A percentile compares a stretch with the other conserved stretches of the same genome.
Conservation (phyloP, 2,888 invertebrate genomes). For the Tipula confusa region DNA sequence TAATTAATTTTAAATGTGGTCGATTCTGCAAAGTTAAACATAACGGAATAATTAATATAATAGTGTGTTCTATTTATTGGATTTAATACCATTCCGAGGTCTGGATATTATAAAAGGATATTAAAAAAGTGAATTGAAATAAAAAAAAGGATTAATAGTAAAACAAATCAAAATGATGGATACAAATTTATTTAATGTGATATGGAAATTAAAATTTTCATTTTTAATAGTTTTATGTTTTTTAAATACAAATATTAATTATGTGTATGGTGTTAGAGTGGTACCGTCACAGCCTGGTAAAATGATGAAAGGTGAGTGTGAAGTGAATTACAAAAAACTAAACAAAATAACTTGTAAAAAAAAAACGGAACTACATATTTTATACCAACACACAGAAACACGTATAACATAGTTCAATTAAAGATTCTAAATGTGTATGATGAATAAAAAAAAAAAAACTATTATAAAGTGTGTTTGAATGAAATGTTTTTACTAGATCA, state of each 20-base stretch:
- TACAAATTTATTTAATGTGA: slow-evolving; percentile 3
- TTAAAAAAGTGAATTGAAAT: not conserved
- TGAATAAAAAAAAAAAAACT: not conserved
- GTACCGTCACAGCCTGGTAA: slow-evolving; percentile 49
- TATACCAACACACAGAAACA: too few relatives aligned
- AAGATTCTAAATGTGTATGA: not conserved
- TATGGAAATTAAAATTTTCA: slow-evolving; percentile 25
- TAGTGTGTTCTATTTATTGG: not conserved
- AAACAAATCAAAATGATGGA: not conserved
- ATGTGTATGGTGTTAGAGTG: slow-evolving; percentile 55
- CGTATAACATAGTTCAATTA: not conserved
- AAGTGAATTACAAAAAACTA: not conserved
- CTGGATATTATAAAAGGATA: not conserved
- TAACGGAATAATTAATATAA: not conserved
- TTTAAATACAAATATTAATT: not conserved
- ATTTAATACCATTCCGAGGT: not conserved
- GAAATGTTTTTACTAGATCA: not conserved
- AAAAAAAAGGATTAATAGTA: not conserved
- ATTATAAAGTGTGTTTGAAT: not conserved
- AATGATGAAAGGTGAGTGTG: slow-evolving; percentile 53
- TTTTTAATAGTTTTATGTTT: slow-evolving; percentile 25
- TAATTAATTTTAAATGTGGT: not conserved
- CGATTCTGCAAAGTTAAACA: not conserved
- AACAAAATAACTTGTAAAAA: not conserved
- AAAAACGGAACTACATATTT: slow-evolving; percentile 12